Evolutionary conservation across 2,797 vertebrate genomes (phyloP), one percentile per base, ranked within the genome.

Genomic region (Prionace glauca): DNA sequence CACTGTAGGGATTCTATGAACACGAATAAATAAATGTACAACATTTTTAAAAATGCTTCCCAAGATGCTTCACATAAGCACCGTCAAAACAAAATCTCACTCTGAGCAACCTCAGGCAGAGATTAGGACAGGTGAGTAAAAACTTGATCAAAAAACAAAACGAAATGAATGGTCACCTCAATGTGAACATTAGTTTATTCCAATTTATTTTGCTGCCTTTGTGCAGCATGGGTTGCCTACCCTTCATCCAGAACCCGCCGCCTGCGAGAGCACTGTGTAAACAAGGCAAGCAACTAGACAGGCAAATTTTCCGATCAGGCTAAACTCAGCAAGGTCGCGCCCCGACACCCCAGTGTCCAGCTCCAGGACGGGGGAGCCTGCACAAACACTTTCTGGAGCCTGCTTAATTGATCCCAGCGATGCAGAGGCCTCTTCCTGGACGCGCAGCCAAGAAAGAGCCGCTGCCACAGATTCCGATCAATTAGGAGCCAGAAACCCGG

Each of bases 401-500:
- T 87, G 2, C 96, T 97, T 97, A 97, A 97, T 97, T 96, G 96
- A 97, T 97, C 97, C 97, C 97, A 97, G 97, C 95, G 96, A 96
- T 65, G 96, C 95, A 77, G 96, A 96, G 96, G 96, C 96, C 96
- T 96, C 91, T 29, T 96, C 74, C 96, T 95, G 93, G 0, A 72
- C 96, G 96, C 95, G 96, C 97, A 96, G 96, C 91, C 1, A 96
- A 96, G 96, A 95, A 26, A 87, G 95, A 95, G 45, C 96, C 14
- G 10, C 45, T 41, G 50, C 95, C 77, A 62, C 10, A 8, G n/a
- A 65, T 41, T 86, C 77, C 14, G 12, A 26, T 60, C 60, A 79
- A 79, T 81, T 86, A 79, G 60, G 32, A n/a, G 50, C n/a, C 32
- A 79, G 60, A 95, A 91, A 20, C 16, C 65, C 32, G 9, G 56